Conservation (phyloP, 1,140 invertebrate genomes). For the Drosophila subobscura region DNA sequence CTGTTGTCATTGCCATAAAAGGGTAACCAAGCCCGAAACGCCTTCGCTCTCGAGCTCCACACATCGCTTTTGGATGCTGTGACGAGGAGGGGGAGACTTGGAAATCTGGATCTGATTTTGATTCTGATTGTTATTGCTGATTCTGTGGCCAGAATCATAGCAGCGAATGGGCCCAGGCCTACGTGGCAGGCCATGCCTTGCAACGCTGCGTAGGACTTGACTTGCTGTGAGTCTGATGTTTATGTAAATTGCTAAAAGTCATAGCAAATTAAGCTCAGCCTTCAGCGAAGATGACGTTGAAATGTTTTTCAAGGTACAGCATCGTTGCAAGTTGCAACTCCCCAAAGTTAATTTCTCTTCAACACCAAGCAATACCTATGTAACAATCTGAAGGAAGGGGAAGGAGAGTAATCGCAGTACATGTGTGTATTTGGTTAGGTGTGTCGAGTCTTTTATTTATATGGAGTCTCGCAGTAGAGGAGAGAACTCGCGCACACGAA, state of each 20-base stretch:
- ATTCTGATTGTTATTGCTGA: conserved; percentile 73
- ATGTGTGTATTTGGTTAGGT: conserved; percentile 32
- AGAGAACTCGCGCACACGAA: conserved; percentile 44
- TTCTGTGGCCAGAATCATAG: conserved; percentile 66
- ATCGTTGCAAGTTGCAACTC: conserved; percentile 16
- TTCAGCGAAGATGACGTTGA: conserved; percentile 75
- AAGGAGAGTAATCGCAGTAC: neutral
- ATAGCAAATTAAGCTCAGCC: conserved; percentile 80
- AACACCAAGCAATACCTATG: neutral
- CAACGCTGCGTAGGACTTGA: conserved; percentile 29
- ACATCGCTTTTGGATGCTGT: conserved; percentile 18
- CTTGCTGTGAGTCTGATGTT: conserved; percentile 59
- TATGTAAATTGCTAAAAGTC: conserved; percentile 81
- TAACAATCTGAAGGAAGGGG: conserved; percentile 2
- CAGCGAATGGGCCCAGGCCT: conserved; percentile 27
- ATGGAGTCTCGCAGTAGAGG: conserved; percentile 14
- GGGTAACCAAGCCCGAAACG: conserved; percentile 49
- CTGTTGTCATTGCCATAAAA: conserved; percentile 61
- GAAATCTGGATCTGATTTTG: conserved; percentile 39
- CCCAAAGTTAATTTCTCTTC: conserved; percentile 34
- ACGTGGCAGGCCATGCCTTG: neutral
- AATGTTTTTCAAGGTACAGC: conserved; percentile 34
- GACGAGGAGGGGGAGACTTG: conserved; percentile 14
- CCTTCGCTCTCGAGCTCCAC: conserved; percentile 24
- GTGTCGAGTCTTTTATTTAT: conserved; percentile 57